Evolutionary conservation across 2,888 invertebrate genomes (phyloP).

Genomic region (Dynastes maya): DNA sequence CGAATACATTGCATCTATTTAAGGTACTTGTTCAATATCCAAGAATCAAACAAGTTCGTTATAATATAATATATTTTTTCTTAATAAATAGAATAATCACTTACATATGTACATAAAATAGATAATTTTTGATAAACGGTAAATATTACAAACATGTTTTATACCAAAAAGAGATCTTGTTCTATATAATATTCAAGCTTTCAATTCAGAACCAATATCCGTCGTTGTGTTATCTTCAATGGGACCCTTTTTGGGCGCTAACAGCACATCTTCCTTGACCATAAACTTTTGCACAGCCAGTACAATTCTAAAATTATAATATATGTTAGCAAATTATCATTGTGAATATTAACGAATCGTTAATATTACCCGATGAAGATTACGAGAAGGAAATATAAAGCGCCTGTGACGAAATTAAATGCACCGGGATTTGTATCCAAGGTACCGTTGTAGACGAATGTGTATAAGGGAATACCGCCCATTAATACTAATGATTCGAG

Average conservation of each 20-base stretch:
- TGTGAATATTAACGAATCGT: not conserved
- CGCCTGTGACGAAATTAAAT: slow-evolving; percentile 74
- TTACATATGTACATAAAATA: no score
- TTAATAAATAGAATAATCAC: no score
- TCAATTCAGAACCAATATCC: not conserved
- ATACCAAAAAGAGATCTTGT: no score
- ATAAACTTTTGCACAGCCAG: slow-evolving; percentile 1
- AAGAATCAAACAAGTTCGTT: no score
- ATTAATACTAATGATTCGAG: slow-evolving; percentile 78
- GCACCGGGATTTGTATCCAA: slow-evolving; percentile 74
- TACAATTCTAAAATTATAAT: not conserved
- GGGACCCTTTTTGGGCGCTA: not conserved
- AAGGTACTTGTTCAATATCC: no score
- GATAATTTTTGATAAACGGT: not conserved
- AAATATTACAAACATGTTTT: no score
- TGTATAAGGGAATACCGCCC: slow-evolving; percentile 77
- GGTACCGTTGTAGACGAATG: slow-evolving; percentile 76
- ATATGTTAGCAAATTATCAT: not conserved
- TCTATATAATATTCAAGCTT: no score
- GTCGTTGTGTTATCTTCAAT: not conserved
- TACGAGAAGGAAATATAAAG: slow-evolving; percentile 69
- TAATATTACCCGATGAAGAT: slow-evolving; percentile 72
- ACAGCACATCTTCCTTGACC: not conserved
- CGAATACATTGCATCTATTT: no score
- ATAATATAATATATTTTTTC: no score